These are phyloP conservation scores for Campylomormyrus tamandua DNA, from an alignment of 2,113 vertebrate genomes.

Conservation along the genomic window DNA sequence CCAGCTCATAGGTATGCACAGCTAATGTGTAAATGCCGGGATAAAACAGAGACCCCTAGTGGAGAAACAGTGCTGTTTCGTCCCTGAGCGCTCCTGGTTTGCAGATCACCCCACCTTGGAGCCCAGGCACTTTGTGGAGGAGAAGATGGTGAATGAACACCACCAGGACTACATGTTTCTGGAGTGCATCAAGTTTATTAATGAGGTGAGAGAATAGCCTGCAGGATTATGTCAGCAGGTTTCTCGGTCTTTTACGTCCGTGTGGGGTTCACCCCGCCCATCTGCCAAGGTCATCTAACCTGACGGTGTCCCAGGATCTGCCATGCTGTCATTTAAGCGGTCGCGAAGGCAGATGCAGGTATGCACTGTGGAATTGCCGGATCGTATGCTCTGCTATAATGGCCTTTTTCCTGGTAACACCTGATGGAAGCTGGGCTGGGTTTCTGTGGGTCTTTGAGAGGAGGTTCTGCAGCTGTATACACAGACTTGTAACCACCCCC, in stretches of 20 bases:
- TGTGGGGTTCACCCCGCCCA: not conserved
- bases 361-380: not conserved
- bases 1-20: conserved; percentile 75
- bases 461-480: not conserved
- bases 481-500: not conserved
- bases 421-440: not conserved
- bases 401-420: not conserved
- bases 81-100: not conserved
- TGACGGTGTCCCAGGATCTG: not conserved
- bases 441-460: not conserved
- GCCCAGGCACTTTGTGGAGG: conserved; percentile 86
- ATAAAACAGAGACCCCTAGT: conserved; percentile 33
- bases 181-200: conserved; percentile 91
- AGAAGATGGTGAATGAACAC: conserved; percentile 84
- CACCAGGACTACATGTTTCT: conserved; percentile 94
- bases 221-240: not conserved
- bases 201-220: conserved; percentile 51
- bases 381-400: not conserved
- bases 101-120: conserved; percentile 83
- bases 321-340: not conserved
- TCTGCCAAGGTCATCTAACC: not conserved
- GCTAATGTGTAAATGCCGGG: not conserved
- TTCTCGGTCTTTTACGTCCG: not conserved
- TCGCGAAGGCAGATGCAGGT: not conserved
- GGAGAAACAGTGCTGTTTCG: conserved; percentile 6